Evolutionary conservation across 2,888 invertebrate species (phyloP).

Genomic region (Lithophane socia): DNA sequence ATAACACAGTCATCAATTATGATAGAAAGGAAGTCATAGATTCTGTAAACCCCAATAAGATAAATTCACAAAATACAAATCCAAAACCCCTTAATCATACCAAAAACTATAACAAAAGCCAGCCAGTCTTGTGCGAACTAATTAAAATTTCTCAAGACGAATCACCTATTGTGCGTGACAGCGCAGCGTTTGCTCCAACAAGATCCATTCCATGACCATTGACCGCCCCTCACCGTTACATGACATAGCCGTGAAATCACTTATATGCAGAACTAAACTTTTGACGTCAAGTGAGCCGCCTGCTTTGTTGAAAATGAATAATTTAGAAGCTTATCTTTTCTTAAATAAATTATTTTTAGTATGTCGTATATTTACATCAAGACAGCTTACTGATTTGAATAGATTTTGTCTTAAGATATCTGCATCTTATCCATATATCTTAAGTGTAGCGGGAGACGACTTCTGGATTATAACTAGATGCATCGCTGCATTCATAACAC

Average conservation of each 20-base stretch:
- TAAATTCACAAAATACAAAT: constrained; percentile 17
- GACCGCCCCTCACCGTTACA: constrained; percentile 73
- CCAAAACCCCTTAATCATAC: constrained; percentile 54
- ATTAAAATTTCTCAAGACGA: constrained; percentile 78
- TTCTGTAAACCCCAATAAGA: background rate
- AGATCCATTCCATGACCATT: constrained; percentile 74
- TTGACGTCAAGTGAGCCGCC: constrained; percentile 36
- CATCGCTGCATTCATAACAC: constrained; percentile 9
- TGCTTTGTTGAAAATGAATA: constrained; percentile 31
- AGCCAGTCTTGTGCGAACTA: constrained; percentile 75
- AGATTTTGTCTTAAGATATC: constrained; percentile 24
- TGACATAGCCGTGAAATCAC: constrained; percentile 68
- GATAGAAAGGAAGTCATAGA: background rate
- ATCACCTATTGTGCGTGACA: constrained; percentile 80
- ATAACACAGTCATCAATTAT: background rate
- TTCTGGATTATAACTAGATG: constrained; percentile 19
- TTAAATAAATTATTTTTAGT: constrained; percentile 9
- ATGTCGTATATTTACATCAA: background rate
- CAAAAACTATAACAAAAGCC: constrained; percentile 52
- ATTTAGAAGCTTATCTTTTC: constrained; percentile 21
- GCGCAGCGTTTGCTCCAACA: constrained; percentile 68
- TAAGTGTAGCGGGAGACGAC: background rate
- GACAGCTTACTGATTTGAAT: constrained; percentile 19
- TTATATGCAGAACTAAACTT: constrained; percentile 64
- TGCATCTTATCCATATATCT: constrained; percentile 5